phyloP scores from a whole-genome alignment of 2,797 vertebrate genomes.

The Hephaestus fuliginosus region DNA sequence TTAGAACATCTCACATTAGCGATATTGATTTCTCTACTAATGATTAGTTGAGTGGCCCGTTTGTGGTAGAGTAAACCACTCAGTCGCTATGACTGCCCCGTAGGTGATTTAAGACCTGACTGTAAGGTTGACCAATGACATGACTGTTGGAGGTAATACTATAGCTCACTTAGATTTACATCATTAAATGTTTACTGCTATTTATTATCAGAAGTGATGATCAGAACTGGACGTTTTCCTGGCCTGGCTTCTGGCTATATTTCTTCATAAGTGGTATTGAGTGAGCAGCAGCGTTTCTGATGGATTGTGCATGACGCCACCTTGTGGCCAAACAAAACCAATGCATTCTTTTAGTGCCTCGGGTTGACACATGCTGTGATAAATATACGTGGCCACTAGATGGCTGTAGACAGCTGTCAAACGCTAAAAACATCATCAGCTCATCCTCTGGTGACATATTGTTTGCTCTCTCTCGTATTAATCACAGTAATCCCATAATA shows the following conservation, averaged over 20 bases:
- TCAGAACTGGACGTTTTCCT: constrained; percentile 5
- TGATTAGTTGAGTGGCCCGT: constrained; percentile 54
- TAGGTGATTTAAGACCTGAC: constrained; percentile 25
- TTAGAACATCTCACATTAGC: constrained; percentile 59
- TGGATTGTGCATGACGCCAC: constrained; percentile 22
- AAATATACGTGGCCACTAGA: constrained; percentile 62
- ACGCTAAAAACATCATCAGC: neutral
- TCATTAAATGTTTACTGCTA: neutral
- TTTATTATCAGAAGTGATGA: constrained; percentile 3
- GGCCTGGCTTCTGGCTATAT: constrained; percentile 3
- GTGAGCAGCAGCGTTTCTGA: constrained; percentile 10
- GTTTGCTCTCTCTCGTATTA: constrained; percentile 35
- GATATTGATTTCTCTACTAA: constrained; percentile 67
- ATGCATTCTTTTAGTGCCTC: neutral
- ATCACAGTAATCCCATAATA: constrained; percentile 47
- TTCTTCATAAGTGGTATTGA: neutral
- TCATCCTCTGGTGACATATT: constrained; percentile 14
- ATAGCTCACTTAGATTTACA: neutral
- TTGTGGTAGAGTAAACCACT: constrained; percentile 15
- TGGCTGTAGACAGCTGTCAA: constrained; percentile 64
- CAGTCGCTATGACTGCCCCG: constrained; percentile 41
- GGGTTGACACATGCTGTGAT: constrained; percentile 21
- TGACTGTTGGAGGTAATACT: constrained; percentile 1
- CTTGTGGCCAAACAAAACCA: constrained; percentile 36
- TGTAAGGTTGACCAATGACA: constrained; percentile 8